These are phyloP conservation scores for Ophthalmolycus amberensis DNA, from an alignment of 2,113 vertebrate species.

Conservation along the genomic window DNA sequence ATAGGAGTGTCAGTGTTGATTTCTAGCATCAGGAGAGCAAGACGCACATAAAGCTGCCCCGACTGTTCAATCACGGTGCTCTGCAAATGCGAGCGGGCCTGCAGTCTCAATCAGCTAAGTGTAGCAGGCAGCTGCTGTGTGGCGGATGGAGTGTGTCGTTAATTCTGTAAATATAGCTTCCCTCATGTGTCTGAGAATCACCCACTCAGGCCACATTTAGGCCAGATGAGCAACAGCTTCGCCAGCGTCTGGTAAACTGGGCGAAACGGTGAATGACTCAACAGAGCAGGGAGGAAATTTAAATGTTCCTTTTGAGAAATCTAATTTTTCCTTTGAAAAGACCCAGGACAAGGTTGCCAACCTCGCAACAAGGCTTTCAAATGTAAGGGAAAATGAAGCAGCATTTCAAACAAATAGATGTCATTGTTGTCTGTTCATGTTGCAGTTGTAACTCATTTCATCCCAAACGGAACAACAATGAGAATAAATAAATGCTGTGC, in stretches of 20 bases:
- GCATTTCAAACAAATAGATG: conserved; percentile 54
- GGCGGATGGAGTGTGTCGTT: conserved; percentile 73
- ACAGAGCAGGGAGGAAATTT: conserved; percentile 38
- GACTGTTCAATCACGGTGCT: conserved; percentile 56
- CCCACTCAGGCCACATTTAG: conserved; percentile 76
- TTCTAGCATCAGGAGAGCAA: conserved; percentile 60
- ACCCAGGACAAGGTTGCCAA: conserved; percentile 23
- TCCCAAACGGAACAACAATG: conserved; percentile 53
- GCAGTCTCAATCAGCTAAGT: conserved; percentile 76
- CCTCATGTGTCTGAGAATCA: conserved; percentile 78
- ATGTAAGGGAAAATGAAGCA: conserved; percentile 60
- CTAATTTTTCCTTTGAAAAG: conserved; percentile 55
- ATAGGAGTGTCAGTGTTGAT: conserved; percentile 64
- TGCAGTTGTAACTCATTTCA: conserved; percentile 69
- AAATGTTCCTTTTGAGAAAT: conserved; percentile 47
- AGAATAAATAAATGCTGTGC: conserved; percentile 54
- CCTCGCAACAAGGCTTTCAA: conserved; percentile 51
- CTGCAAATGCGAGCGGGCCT: conserved; percentile 53
- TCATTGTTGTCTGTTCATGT: conserved; percentile 68
- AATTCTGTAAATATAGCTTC: conserved; percentile 83
- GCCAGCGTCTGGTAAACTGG: conserved; percentile 56
- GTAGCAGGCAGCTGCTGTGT: conserved; percentile 80
- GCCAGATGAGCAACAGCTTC: conserved; percentile 72
- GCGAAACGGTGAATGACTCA: conserved; percentile 55
- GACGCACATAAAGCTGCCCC: conserved; percentile 66